phyloP scores from a whole-genome alignment of 92 coral and sea anemone species.

The Umimayanthus chanpuru region DNA sequence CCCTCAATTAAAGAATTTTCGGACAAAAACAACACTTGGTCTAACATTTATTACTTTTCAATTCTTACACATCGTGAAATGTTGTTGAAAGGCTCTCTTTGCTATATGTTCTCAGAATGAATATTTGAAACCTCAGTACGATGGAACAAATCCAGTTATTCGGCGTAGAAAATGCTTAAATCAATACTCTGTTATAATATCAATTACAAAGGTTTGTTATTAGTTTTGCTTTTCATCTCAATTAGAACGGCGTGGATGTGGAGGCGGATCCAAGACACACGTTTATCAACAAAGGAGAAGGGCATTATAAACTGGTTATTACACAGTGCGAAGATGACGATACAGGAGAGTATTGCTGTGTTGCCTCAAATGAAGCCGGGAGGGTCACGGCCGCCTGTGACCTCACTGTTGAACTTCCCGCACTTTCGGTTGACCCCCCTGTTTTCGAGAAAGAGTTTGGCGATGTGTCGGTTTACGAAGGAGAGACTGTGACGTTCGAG shows the following conservation, averaged over 20 bases:
- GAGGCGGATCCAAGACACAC: conserved; percentile 56
- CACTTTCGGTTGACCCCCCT: conserved; percentile 60
- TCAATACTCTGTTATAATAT: background rate
- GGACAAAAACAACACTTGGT: too few relatives aligned
- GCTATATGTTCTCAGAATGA: too few relatives aligned
- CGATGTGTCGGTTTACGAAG: conserved; percentile 65
- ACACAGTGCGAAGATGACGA: conserved; percentile 67
- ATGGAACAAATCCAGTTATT: background rate
- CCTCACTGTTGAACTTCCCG: conserved; percentile 58
- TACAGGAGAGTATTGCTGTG: conserved; percentile 70
- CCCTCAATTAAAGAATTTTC: too few relatives aligned
- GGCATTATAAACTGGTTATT: conserved; percentile 53
- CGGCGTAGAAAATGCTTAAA: background rate
- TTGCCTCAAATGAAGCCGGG: conserved; percentile 66
- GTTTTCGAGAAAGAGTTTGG: conserved; percentile 61
- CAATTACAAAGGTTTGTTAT: background rate
- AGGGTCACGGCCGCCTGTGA: conserved; percentile 59
- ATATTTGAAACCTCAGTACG: too few relatives aligned
- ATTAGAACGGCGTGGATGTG: conserved; percentile 55
- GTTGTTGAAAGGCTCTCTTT: too few relatives aligned
- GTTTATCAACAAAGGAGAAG: conserved; percentile 56
- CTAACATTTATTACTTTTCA: too few relatives aligned
- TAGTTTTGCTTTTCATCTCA: background rate
- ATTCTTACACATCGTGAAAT: too few relatives aligned
- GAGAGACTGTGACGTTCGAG: conserved; percentile 74